These are phyloP conservation scores for Orientallactaga sibirica DNA, from an alignment of 2,797 vertebrate species.

Conservation along the genomic window DNA sequence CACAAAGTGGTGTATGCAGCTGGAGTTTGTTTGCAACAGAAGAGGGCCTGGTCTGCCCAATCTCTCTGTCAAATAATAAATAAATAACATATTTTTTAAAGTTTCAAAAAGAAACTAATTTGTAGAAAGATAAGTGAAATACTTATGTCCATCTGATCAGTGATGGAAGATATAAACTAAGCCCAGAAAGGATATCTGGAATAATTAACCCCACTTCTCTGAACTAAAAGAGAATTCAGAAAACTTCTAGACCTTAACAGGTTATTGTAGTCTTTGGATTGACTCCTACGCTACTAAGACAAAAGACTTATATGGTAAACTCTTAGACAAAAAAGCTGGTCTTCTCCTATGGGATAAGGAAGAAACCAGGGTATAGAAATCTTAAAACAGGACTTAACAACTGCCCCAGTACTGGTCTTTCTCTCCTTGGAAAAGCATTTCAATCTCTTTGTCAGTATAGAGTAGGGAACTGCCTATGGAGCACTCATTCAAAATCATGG, in stretches of 20 bases:
- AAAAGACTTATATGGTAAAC: too few species aligned
- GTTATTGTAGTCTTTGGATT: neutral
- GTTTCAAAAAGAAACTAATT: neutral
- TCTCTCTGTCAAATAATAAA: too few species aligned
- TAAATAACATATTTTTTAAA: too few species aligned
- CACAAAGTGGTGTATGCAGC: too few species aligned
- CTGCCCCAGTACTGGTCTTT: neutral
- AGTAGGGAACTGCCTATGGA: neutral
- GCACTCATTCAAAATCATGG: neutral
- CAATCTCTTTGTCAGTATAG: neutral
- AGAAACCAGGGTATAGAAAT: too few species aligned
- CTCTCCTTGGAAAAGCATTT: neutral
- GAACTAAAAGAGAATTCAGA: neutral
- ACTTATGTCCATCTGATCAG: neutral
- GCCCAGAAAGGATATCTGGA: neutral
- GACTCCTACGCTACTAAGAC: too few species aligned
- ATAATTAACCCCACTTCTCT: neutral
- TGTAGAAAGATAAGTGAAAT: neutral
- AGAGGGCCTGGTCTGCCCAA: too few species aligned
- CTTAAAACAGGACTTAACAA: too few species aligned
- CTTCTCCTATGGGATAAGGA: too few species aligned
- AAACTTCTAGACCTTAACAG: neutral
- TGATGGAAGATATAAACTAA: neutral
- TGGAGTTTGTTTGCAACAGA: too few species aligned
- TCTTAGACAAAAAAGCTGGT: too few species aligned